A percentile compares a stretch with the other conserved stretches of the same genome.
phyloP scores from a whole-genome alignment of 2,113 vertebrate species.

The Gambusia affinis region DNA sequence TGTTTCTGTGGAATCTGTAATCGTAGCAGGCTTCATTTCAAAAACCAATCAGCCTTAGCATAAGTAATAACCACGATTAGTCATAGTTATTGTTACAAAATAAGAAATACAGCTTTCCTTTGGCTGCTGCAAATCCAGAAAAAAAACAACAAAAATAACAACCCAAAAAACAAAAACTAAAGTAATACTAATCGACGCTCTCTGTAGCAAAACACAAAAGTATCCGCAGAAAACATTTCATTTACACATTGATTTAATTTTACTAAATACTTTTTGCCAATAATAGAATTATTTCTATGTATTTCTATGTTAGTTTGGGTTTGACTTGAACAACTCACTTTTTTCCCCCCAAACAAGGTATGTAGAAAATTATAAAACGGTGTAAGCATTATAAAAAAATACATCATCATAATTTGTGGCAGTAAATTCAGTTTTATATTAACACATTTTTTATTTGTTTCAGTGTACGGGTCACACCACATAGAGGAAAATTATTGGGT shows the following conservation, averaged over 20 bases:
- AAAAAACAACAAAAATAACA: no score
- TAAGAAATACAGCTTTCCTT: neutral
- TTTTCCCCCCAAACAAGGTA: no score
- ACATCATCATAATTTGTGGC: neutral
- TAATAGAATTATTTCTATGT: neutral
- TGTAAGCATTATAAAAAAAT: no score
- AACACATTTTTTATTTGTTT: no score
- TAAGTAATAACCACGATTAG: no score
- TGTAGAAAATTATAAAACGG: neutral
- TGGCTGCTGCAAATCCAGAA: neutral
- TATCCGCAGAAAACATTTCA: neutral
- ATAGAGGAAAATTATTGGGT: no score
- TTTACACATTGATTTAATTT: neutral
- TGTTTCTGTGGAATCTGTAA: neutral
- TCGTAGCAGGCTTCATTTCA: neutral
- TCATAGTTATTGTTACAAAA: neutral
- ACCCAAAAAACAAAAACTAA: neutral
- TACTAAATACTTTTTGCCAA: neutral
- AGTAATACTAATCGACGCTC: no score
- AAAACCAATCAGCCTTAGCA: neutral
- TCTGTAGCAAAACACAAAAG: no score
- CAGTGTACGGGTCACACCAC: no score
- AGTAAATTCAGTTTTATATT: no score
- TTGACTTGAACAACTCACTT: neutral
- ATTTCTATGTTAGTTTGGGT: neutral